Base-by-base conservation (phyloP, 2,113 vertebrate species). In the Sprattus sprattus region DNA sequence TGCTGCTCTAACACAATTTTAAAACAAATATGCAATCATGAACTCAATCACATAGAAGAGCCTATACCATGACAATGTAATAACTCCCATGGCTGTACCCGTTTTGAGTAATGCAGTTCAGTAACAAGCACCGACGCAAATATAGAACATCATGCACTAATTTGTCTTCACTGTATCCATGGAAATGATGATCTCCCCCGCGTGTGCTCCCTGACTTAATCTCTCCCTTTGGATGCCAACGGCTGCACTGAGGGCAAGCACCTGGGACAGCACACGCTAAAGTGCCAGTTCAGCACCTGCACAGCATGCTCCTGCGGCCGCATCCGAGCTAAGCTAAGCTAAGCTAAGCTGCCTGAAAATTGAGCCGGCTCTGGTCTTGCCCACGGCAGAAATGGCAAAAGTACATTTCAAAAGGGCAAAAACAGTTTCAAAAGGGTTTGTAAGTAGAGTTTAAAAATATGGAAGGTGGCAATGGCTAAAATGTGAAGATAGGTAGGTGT, bases 211-310 rank as follows among this genome's bases (percentile, higher is more conserved):
- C 13, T 78, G 15, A 78, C 71, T 78, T 39, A 39, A 28, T 78
- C 71, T 39, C 25, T 39, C 71, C 71, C 71, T 32, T 75, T 1
- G 28, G 71, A 75, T 16, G 71, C 71, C 20, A 15, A 15, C 4
- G 32, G 71, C 28, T 39, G 71, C 28, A 39, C 11, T 9, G 71
- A 32, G 28, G 71, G 71, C 71, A 32, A 39, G 71, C 0, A 28
- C 25, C 64, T 71, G 7, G 64, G n/a, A 39, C 20, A 32, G 13
- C 71, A 78, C 25, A 78, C 10, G 15, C 64, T 28, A 15, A 78
- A 78, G 71, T 39, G 71, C 71, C 71, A 78, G 9, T 78, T 78
- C 71, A 78, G 71, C 71, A 78, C 10, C 71, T 39, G 32, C 71
- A 78, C 71, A 78, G 71, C 71, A 39, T 78, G 32, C 71, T 18